Conservation (phyloP, 2,797 vertebrate species). For the Acridotheres tristis region DNA sequence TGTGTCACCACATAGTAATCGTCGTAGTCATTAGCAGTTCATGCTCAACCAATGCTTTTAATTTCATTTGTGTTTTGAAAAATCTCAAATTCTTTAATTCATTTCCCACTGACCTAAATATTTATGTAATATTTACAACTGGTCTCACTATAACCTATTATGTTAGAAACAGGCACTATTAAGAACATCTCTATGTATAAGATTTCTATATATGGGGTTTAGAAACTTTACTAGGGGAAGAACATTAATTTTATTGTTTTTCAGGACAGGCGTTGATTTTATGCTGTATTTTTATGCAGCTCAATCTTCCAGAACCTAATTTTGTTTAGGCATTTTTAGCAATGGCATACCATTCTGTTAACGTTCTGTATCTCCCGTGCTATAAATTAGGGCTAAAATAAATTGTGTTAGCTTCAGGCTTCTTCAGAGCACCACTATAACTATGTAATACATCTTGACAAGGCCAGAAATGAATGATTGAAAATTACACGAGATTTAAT, state of each 20-base stretch:
- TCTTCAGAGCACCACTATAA: not conserved
- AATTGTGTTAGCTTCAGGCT: not conserved
- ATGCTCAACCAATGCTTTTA: not conserved
- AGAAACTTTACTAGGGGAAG: not conserved
- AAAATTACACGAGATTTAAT: not conserved
- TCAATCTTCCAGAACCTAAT: not conserved
- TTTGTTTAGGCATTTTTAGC: not conserved
- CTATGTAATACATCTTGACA: not conserved
- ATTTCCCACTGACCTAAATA: not conserved
- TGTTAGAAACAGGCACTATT: not conserved
- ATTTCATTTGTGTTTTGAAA: not conserved
- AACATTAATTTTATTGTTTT: not conserved
- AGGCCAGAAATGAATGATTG: not conserved
- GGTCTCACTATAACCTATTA: not conserved
- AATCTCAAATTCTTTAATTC: not conserved
- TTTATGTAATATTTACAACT: not conserved
- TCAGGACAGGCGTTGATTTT: not conserved
- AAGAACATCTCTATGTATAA: not conserved
- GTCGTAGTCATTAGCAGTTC: not conserved
- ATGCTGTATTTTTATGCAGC: not conserved
- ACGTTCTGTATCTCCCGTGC: not conserved
- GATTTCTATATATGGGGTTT: not conserved
- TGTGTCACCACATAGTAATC: not conserved
- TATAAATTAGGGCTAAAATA: not conserved
- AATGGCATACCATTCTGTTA: not conserved